These are phyloP conservation scores for Zenarchopterus dispar DNA, from an alignment of 2,797 vertebrate species.

Conservation along the genomic window DNA sequence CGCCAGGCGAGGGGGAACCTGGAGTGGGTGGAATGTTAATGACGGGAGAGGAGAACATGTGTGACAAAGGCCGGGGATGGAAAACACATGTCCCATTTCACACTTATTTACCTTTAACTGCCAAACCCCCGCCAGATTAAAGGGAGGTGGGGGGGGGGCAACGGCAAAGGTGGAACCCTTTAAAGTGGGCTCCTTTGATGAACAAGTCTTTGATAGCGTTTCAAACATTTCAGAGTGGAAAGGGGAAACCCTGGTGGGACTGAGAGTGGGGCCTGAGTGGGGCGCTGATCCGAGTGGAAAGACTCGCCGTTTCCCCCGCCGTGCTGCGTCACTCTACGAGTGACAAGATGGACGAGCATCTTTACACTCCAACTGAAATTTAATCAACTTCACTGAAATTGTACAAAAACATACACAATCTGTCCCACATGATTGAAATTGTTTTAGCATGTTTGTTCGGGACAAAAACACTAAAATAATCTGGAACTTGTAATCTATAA, in stretches of 20 bases:
- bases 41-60: constrained; percentile 74
- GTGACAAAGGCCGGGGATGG: constrained; percentile 79
- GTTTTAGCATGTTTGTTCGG: too few species aligned
- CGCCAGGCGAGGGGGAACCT: constrained; percentile 68
- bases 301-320: too few species aligned
- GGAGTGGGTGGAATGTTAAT: constrained; percentile 79
- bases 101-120: constrained; percentile 83
- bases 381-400: too few species aligned
- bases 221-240: constrained; percentile 68
- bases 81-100: constrained; percentile 85
- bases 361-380: too few species aligned
- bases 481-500: background rate
- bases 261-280: constrained; percentile 22
- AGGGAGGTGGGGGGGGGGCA: constrained; percentile 52
- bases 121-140: constrained; percentile 79
- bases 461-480: background rate
- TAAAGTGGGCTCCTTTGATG: constrained; percentile 74
- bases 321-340: constrained; percentile 7
- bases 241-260: constrained; percentile 64
- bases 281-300: too few species aligned
- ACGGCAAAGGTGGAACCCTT: constrained; percentile 73
- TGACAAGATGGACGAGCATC: constrained; percentile 2
- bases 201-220: constrained; percentile 73
- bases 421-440: too few species aligned
- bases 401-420: too few species aligned